Conservation (phyloP, 2,888 invertebrate genomes). For the Amitus sp. region DNA sequence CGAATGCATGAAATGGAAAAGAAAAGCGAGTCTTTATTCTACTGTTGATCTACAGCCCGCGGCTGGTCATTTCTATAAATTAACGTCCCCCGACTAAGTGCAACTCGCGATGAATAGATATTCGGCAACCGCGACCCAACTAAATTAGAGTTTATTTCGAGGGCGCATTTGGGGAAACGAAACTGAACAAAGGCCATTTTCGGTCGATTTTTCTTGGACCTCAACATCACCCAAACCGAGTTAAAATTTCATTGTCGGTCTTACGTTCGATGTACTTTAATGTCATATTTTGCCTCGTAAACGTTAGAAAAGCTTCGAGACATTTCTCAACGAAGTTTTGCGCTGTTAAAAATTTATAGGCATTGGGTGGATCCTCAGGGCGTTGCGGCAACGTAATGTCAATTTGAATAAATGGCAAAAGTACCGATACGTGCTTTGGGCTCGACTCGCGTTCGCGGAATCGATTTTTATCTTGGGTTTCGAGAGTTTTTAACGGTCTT, state of each 20-base stretch:
- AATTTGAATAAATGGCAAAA: slow-evolving; percentile 62
- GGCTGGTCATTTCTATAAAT: slow-evolving; percentile 25
- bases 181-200: not conserved
- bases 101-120: slow-evolving; percentile 8
- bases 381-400: slow-evolving; percentile 55
- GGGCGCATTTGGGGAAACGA: no score
- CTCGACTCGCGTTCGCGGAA: slow-evolving; percentile 28
- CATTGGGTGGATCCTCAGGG: slow-evolving; percentile 38
- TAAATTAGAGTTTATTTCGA: no score
- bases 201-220: no score
- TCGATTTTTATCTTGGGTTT: no score
- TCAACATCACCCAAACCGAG: not conserved
- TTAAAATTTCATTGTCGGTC: slow-evolving; percentile 17
- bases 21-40: not conserved
- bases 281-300: slow-evolving; percentile 30
- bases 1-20: no score
- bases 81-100: slow-evolving; percentile 13
- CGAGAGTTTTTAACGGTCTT: no score
- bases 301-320: slow-evolving; percentile 25
- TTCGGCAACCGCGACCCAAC: not conserved
- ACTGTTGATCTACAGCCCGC: slow-evolving; percentile 25
- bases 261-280: slow-evolving; percentile 31
- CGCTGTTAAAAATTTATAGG: slow-evolving; percentile 42
- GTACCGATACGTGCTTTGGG: slow-evolving; percentile 55
- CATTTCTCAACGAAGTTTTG: slow-evolving; percentile 33